phyloP scores from a whole-genome alignment of 2,797 vertebrate genomes.

The Silurus lanzhouensis region DNA sequence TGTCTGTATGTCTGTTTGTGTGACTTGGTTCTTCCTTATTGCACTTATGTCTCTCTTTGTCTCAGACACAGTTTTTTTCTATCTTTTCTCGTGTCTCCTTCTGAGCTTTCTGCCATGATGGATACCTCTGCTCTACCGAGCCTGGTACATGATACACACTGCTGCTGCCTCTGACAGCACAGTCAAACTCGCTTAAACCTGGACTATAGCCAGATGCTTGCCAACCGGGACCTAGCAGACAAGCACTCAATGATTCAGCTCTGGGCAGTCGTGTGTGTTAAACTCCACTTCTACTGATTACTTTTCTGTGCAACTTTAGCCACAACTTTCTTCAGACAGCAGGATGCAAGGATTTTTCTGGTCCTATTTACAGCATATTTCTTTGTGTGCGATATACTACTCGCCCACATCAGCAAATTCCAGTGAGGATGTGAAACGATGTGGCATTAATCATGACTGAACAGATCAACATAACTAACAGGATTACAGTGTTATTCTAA shows the following conservation, averaged over 20 bases:
- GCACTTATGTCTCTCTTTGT: neutral
- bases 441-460: slow-evolving; percentile 19
- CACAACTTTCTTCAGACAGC: neutral
- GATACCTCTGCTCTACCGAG: slow-evolving; percentile 32
- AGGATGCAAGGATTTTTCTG: neutral
- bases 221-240: slow-evolving; percentile 14
- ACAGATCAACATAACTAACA: slow-evolving; percentile 36
- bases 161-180: slow-evolving; percentile 37
- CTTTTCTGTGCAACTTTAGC: slow-evolving; percentile 15
- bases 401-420: slow-evolving; percentile 17
- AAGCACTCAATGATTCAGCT: slow-evolving; percentile 17
- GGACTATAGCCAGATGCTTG: slow-evolving; percentile 21
- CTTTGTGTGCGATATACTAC: neutral
- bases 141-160: slow-evolving; percentile 30
- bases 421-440: slow-evolving; percentile 11
- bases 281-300: slow-evolving; percentile 8
- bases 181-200: slow-evolving; percentile 42
- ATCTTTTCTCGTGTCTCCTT: slow-evolving; percentile 1
- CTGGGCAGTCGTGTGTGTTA: slow-evolving; percentile 9
- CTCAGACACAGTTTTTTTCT: neutral
- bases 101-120: slow-evolving; percentile 27
- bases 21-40: neutral
- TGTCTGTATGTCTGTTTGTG: neutral
- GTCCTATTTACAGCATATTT: slow-evolving; percentile 2
- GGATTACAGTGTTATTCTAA: slow-evolving; percentile 29